These are phyloP conservation scores for Luscinia luscinia DNA, from an alignment of 2,797 vertebrate genomes.

Conservation along the genomic window DNA sequence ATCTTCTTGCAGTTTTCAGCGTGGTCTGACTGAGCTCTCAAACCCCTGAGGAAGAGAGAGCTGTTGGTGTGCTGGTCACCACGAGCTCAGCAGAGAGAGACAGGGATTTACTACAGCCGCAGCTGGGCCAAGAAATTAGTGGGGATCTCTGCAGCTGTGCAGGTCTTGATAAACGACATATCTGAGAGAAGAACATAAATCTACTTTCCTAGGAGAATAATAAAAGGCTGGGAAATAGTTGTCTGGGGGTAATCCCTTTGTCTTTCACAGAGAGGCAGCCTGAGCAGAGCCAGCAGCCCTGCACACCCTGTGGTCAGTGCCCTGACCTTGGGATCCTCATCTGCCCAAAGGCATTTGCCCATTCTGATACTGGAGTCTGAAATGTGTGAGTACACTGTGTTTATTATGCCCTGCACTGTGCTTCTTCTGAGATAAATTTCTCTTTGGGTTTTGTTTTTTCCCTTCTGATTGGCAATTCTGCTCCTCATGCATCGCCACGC, in stretches of 20 bases:
- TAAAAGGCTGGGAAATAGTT: not conserved
- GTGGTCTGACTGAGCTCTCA: not conserved
- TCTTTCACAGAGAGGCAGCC: not conserved
- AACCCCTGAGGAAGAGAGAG: not conserved
- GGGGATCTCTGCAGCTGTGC: not conserved
- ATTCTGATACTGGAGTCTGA: not conserved
- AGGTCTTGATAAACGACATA: not conserved
- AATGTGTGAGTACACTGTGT: not conserved
- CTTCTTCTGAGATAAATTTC: not conserved
- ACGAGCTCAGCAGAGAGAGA: not conserved
- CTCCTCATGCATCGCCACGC: fast-evolving
- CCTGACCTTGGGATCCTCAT: not conserved
- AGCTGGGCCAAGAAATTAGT: not conserved
- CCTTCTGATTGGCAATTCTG: not conserved
- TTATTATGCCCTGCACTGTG: not conserved
- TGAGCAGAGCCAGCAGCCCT: not conserved
- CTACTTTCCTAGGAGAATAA: not conserved
- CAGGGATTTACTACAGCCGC: not conserved
- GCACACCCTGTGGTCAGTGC: not conserved
- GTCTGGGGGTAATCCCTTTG: not conserved
- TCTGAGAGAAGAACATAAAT: not conserved
- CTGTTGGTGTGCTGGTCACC: not conserved
- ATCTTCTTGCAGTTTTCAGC: not conserved
- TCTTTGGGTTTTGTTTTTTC: not conserved
- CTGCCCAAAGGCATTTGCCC: not conserved